A percentile compares a stretch with the other conserved stretches of the same genome.
These are phyloP conservation scores for Craniophora ligustri DNA, from an alignment of 2,888 invertebrate species.

Conservation along the genomic window DNA sequence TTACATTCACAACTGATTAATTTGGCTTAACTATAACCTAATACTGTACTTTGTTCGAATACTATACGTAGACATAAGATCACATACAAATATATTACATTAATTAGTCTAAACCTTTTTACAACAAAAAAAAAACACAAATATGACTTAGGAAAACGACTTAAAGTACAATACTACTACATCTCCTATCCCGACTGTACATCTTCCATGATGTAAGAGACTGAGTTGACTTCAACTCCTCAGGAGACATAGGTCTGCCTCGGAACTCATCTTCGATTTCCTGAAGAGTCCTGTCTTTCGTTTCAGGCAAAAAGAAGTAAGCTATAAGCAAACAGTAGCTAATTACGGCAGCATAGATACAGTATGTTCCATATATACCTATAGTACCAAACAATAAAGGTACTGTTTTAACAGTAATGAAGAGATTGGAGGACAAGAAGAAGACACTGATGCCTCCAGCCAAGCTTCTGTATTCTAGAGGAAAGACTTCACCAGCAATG, in stretches of 20 bases:
- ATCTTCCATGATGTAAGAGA: constrained; percentile 65
- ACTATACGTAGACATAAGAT: too few relatives aligned
- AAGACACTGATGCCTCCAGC: constrained; percentile 80
- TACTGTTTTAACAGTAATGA: constrained; percentile 70
- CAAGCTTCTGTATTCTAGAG: constrained; percentile 88
- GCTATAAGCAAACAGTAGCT: constrained; percentile 67
- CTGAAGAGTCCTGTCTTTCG: constrained; percentile 74
- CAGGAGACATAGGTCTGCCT: constrained; percentile 64
- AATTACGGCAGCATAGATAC: constrained; percentile 68
- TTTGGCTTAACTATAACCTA: constrained; percentile 5
- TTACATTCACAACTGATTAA: not conserved
- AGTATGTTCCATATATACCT: constrained; percentile 70
- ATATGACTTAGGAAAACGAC: constrained; percentile 2
- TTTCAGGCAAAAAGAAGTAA: constrained; percentile 73
- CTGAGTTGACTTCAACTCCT: constrained; percentile 66
- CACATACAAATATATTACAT: too few relatives aligned
- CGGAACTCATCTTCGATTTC: constrained; percentile 77
- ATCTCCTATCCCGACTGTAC: constrained; percentile 61
- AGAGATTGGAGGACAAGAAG: constrained; percentile 70
- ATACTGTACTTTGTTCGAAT: constrained; percentile 23
- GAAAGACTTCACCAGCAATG: constrained; percentile 91
- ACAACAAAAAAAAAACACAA: constrained; percentile 7
- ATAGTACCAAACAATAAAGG: constrained; percentile 66
- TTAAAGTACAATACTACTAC: constrained; percentile 63
- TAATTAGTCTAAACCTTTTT: too few relatives aligned